phyloP scores from a whole-genome alignment of 2,797 vertebrate species.

The Enteromius mattozi region DNA sequence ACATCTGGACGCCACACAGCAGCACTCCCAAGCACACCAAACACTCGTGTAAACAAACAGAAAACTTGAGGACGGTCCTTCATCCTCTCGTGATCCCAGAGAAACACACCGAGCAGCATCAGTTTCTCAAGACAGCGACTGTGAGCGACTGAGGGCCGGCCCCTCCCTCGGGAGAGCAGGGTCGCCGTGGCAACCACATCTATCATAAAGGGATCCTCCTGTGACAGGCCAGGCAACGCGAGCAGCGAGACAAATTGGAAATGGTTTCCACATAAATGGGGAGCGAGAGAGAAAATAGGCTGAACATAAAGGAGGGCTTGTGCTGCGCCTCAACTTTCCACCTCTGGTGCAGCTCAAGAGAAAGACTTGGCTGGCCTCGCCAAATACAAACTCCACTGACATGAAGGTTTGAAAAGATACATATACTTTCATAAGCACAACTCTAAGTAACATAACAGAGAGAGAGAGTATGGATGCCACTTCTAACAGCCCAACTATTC shows the following conservation, averaged over 20 bases:
- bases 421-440: conserved; percentile 12
- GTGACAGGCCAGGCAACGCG: conserved; percentile 70
- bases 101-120: conserved; percentile 72
- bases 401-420: neutral
- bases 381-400: conserved; percentile 66
- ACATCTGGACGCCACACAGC: conserved; percentile 85
- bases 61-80: conserved; percentile 30
- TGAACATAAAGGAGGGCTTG: conserved; percentile 76
- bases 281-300: conserved; percentile 29
- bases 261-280: conserved; percentile 57
- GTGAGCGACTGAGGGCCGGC: conserved; percentile 39
- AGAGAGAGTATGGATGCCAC: neutral
- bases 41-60: conserved; percentile 1
- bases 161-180: conserved; percentile 76
- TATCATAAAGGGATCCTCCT: conserved; percentile 81
- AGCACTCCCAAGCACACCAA: conserved; percentile 69
- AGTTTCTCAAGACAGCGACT: conserved; percentile 70
- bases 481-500: neutral
- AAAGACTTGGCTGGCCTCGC: conserved; percentile 69
- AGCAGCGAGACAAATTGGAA: conserved; percentile 69
- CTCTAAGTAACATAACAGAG: conserved; percentile 26
- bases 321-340: conserved; percentile 79
- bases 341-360: conserved; percentile 70
- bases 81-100: conserved; percentile 66
- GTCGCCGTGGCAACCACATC: conserved; percentile 85